Conservation (phyloP, 2,888 invertebrate genomes). For the Dynastes maya region DNA sequence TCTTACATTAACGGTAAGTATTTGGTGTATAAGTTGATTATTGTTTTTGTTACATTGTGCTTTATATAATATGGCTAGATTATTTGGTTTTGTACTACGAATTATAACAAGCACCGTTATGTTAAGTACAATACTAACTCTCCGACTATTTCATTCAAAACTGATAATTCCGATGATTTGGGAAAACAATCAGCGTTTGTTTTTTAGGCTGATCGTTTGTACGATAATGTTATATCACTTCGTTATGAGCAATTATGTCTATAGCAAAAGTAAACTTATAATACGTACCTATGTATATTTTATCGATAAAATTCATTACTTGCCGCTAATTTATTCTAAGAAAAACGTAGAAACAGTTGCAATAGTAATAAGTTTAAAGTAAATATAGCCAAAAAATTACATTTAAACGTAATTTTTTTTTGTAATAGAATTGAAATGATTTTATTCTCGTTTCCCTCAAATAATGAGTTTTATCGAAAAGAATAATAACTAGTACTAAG, state of each 20-base stretch:
- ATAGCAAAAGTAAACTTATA: constrained; percentile 12
- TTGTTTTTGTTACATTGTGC: constrained; percentile 12
- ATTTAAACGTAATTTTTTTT: no score
- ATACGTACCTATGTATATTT: background rate
- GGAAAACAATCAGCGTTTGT: background rate
- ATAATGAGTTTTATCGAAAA: constrained; percentile 8
- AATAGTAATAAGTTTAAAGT: background rate
- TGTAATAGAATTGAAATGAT: no score
- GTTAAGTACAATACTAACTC: constrained; percentile 29
- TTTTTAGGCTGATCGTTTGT: background rate
- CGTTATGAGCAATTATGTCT: constrained; percentile 25
- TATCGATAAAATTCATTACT: constrained; percentile 10
- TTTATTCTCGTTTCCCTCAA: constrained; percentile 7
- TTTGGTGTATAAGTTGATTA: constrained; percentile 24
- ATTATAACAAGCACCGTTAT: constrained; percentile 23
- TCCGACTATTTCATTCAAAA: constrained; percentile 5
- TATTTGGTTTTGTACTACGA: constrained; percentile 29
- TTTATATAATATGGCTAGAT: constrained; percentile 3
- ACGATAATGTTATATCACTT: constrained; percentile 20
- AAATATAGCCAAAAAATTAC: background rate
- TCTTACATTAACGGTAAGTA: background rate
- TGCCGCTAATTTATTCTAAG: no score
- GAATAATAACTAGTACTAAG: constrained; percentile 34
- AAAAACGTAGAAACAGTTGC: no score
- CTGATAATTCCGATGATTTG: background rate